A percentile compares a stretch with the other conserved stretches of the same genome.
These are phyloP conservation scores for Tapirus terrestris DNA, from an alignment of 2,113 vertebrate species.

Conservation along the genomic window DNA sequence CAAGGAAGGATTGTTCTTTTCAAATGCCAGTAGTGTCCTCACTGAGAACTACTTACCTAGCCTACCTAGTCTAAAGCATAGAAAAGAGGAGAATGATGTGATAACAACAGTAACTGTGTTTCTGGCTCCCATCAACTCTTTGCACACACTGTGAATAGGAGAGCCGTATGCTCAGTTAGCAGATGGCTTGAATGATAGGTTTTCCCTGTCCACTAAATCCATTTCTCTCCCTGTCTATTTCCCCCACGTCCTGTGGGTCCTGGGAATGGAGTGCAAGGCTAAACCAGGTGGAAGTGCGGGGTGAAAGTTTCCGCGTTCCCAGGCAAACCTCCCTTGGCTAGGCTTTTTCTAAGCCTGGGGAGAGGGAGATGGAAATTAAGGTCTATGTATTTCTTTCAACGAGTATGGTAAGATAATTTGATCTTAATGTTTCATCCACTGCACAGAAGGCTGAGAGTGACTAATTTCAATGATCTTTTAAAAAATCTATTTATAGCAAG, in stretches of 20 bases:
- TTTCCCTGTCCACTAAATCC: not conserved
- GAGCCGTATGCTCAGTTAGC: not conserved
- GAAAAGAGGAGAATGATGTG: not conserved
- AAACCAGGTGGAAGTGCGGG: not conserved
- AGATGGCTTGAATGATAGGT: not conserved
- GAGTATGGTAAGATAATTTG: slow-evolving; percentile 52
- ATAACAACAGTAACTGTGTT: not conserved
- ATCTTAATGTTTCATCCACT: slow-evolving; percentile 50
- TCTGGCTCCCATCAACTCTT: not conserved
- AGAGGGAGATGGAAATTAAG: not conserved
- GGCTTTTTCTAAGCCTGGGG: not conserved
- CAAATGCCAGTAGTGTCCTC: not conserved
- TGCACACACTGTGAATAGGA: not conserved
- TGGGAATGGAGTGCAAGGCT: not conserved
- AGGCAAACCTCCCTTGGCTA: not conserved
- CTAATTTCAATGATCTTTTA: slow-evolving; percentile 77
- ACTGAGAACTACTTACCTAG: not conserved
- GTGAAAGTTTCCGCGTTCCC: not conserved
- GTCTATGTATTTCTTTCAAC: slow-evolving; percentile 41
- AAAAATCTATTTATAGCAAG: slow-evolving; percentile 68
- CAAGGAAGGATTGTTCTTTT: not conserved
- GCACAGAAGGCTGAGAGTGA: slow-evolving; percentile 75
- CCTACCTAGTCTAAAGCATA: not conserved
- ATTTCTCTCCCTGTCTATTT: not conserved
- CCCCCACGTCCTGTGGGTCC: not conserved